phyloP scores from a whole-genome alignment of 2,113 vertebrate genomes.

The Melozone crissalis region DNA sequence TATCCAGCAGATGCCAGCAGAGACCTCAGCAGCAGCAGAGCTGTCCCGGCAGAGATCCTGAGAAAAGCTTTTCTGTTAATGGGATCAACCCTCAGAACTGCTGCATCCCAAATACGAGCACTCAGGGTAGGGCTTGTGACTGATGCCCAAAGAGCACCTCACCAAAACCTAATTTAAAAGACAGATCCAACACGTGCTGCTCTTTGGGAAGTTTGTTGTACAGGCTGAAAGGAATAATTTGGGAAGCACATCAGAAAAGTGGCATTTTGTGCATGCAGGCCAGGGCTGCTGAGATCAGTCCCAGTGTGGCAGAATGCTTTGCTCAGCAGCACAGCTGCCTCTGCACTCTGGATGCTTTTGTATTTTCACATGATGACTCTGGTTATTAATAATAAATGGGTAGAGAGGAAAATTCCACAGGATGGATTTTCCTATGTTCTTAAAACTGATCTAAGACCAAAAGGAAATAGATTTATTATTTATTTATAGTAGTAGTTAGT shows the following conservation, averaged over 20 bases:
- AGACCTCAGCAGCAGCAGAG: neutral
- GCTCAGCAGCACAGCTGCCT: neutral
- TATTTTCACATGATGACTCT: neutral
- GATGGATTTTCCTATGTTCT: neutral
- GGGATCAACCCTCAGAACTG: neutral
- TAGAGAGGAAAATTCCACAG: neutral
- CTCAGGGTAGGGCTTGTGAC: neutral
- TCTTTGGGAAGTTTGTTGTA: neutral
- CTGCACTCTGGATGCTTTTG: neutral
- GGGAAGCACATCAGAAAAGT: neutral
- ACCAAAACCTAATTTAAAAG: neutral
- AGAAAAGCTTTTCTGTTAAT: neutral
- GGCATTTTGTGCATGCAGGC: neutral
- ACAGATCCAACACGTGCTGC: neutral
- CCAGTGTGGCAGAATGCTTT: neutral
- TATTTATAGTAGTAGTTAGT: neutral
- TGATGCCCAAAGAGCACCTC: neutral
- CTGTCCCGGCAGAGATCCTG: neutral
- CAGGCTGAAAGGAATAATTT: neutral
- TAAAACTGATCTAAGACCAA: neutral
- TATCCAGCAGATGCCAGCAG: constrained; percentile 34
- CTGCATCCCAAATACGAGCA: neutral
- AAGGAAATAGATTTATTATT: neutral
- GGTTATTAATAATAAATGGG: neutral
- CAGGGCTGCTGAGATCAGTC: neutral